Conservation (phyloP, 2,797 vertebrate genomes). For the Ctenopoma kingsleyae region DNA sequence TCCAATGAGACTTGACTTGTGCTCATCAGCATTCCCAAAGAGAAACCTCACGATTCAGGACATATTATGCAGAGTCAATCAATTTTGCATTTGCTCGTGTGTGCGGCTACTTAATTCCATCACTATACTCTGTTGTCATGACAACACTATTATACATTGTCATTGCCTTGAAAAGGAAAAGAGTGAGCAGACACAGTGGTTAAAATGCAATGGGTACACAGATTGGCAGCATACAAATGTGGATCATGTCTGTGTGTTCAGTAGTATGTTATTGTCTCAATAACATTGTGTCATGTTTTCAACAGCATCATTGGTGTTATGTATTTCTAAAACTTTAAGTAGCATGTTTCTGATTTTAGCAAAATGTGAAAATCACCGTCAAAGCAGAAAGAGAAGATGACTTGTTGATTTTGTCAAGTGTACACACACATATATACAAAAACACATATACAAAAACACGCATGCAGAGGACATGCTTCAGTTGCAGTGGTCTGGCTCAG, state of each 20-base stretch:
- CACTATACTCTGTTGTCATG: constrained; percentile 67
- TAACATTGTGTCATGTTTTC: constrained; percentile 8
- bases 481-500: constrained; percentile 53
- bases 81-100: constrained; percentile 60
- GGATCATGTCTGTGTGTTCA: constrained; percentile 1
- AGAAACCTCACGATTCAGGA: constrained; percentile 24
- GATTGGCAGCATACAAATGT: constrained; percentile 1
- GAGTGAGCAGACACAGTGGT: constrained; percentile 13
- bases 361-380: constrained; percentile 16
- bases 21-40: constrained; percentile 57
- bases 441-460: too few relatives aligned
- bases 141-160: constrained; percentile 64
- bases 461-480: constrained; percentile 32
- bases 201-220: constrained; percentile 22
- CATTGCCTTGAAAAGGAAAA: constrained; percentile 43
- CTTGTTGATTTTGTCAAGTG: constrained; percentile 12
- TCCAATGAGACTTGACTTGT: constrained; percentile 28
- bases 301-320: neutral
- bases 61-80: constrained; percentile 64
- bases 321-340: constrained; percentile 4
- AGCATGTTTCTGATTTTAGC: neutral
- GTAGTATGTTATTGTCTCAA: neutral
- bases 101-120: constrained; percentile 55
- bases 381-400: constrained; percentile 1
- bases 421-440: neutral